Base-by-base conservation (phyloP, 1,140 invertebrate genomes). In the Tetramorium alpestre region DNA sequence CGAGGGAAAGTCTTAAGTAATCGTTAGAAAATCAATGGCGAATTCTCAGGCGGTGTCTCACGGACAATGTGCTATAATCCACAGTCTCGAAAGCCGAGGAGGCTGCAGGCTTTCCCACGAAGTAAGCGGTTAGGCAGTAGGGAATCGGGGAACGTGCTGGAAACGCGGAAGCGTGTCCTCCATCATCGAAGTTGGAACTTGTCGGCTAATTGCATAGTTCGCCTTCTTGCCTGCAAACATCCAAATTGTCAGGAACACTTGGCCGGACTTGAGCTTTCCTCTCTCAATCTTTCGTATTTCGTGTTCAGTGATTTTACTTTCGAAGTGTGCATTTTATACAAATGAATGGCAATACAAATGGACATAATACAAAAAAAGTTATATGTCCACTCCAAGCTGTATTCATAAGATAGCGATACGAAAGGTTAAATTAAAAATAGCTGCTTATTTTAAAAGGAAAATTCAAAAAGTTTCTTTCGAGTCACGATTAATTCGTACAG, bases 121-220 rank as follows among this genome's bases (percentile, higher is more conserved):
- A 84, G 85, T 84, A 91, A 91, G 86, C 87, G 78, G 88, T 89
- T 88, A 87, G 77, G 54, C 85, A 91, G 81, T 88, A 86, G 49
- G 81, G 62, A 86, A 87, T 91, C 77, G 75, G 90, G 80, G 64
- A 81, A 69, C 75, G 64, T 58, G 76, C 60, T 91, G 86, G 88
- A 88, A 89, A 91, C 87, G 80, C 62, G 64, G 51, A 88, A 88
- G 88, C 49, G 86, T 91, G 87, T 91, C 87, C 88, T 89, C 86
- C 89, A 91, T 91, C 89, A 91, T 91, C 90, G 90, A 91, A 89
- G 72, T 91, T 80, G 88, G 86, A 91, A 88, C 81, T 85, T 85
- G 82, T 62, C 88, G 65, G 86, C 86, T 91, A 91, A 91, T 91
- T 91, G 90, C 90, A 91, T 91, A 91, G 90, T 91, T 87, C 88